Evolutionary conservation across 2,113 vertebrate genomes (phyloP).

Genomic region (Vulpes vulpes): DNA sequence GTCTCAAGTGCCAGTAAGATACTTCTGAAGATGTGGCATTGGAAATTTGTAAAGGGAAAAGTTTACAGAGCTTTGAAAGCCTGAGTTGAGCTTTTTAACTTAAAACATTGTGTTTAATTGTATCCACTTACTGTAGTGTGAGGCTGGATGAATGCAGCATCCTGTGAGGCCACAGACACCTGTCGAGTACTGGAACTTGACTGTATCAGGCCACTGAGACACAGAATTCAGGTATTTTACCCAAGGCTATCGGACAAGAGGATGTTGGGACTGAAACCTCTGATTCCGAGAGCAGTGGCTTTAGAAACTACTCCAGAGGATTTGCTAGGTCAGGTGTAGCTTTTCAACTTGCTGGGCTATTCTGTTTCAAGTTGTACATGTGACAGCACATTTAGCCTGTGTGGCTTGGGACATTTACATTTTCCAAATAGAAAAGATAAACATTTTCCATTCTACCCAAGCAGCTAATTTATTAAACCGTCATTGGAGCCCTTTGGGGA

Average conservation of each 20-base stretch:
- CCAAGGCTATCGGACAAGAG: rapidly evolving
- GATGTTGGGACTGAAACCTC: background rate
- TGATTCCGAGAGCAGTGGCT: background rate
- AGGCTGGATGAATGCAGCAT: background rate
- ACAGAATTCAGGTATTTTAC: background rate
- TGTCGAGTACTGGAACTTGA: background rate
- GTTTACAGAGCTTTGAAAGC: background rate
- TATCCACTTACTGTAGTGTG: too few relatives aligned
- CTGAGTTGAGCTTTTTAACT: background rate
- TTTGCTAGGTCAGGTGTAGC: background rate
- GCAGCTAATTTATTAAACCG: conserved; percentile 69
- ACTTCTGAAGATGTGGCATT: rapidly evolving
- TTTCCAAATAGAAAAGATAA: conserved; percentile 56
- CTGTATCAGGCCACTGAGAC: too few relatives aligned
- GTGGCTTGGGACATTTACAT: background rate
- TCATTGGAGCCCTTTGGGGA: conserved; percentile 4
- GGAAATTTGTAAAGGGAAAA: background rate
- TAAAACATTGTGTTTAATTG: background rate
- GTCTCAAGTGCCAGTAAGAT: background rate
- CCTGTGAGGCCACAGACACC: background rate
- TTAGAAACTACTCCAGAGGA: background rate
- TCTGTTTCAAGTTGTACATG: background rate
- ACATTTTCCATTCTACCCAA: conserved; percentile 57
- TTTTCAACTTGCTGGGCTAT: background rate
- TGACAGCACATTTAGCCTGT: background rate